Conservation (phyloP, 2,888 invertebrate genomes). For the Drosophila fulvimacula region DNA sequence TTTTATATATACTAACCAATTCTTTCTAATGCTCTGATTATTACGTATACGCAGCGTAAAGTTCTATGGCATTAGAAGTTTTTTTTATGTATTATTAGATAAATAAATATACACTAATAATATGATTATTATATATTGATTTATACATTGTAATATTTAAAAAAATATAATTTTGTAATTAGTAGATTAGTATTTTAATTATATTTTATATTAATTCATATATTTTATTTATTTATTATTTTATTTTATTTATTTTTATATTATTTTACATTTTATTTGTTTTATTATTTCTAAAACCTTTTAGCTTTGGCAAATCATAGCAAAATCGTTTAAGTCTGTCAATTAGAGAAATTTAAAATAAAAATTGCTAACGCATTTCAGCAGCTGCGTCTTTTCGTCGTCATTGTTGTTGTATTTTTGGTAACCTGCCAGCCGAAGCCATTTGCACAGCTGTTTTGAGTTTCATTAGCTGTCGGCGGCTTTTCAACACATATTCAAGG, state of each 20-base stretch:
- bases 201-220: no score
- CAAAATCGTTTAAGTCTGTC: not conserved
- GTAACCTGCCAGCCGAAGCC: slow-evolving; percentile 20
- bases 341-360: slow-evolving; percentile 10
- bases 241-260: not conserved
- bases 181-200: no score
- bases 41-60: not conserved
- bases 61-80: not conserved
- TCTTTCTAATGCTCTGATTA: not conserved
- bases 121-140: no score
- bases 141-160: not conserved
- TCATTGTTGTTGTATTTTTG: slow-evolving; percentile 7
- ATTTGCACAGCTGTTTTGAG: slow-evolving; percentile 69
- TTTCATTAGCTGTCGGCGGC: slow-evolving; percentile 31
- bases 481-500: slow-evolving; percentile 71
- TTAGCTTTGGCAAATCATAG: no score
- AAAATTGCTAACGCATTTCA: slow-evolving; percentile 10
- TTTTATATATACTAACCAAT: no score
- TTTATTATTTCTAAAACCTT: no score
- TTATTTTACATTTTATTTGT: slow-evolving; percentile 7
- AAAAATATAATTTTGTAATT: not conserved
- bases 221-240: no score
- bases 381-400: slow-evolving; percentile 3
- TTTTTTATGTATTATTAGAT: not conserved
- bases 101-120: not conserved